Evolutionary conservation across 1,140 invertebrate genomes (phyloP).

Genomic region (Chironomus striatipennis): DNA sequence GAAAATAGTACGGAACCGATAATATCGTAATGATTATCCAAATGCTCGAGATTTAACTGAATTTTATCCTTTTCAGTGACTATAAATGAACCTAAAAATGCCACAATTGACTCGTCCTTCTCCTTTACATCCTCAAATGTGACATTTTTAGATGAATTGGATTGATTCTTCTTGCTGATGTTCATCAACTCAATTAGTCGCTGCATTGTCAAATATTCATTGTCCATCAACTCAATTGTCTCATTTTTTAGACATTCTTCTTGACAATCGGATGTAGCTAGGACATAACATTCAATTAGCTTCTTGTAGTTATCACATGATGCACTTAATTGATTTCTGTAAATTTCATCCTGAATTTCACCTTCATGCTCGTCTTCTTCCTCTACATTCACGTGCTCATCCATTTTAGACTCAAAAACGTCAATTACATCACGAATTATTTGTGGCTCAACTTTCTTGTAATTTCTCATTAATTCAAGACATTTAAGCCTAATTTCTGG

Average conservation of each 20-base stretch:
- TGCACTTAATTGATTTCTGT: neutral
- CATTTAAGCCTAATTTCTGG: constrained; percentile 60
- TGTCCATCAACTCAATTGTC: neutral
- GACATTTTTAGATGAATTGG: neutral
- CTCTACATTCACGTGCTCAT: neutral
- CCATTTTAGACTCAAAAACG: neutral
- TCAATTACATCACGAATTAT: constrained; percentile 21
- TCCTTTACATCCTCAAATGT: neutral
- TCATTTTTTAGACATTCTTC: neutral
- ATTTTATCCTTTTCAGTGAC: neutral
- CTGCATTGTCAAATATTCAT: neutral
- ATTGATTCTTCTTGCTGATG: neutral
- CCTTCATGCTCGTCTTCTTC: neutral
- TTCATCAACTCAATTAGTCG: constrained; percentile 15
- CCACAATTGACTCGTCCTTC: neutral
- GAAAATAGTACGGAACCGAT: neutral
- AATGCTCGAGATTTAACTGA: neutral
- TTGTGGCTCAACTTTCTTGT: constrained; percentile 49
- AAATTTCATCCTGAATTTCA: constrained; percentile 1
- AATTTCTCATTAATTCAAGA: constrained; percentile 58
- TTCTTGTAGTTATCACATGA: constrained; percentile 33
- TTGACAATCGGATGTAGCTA: neutral
- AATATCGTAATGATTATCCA: neutral
- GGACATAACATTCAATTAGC: neutral
- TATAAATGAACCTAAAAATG: neutral